Base-by-base conservation (phyloP, 2,888 invertebrate genomes). In the Acrobasis consociella region DNA sequence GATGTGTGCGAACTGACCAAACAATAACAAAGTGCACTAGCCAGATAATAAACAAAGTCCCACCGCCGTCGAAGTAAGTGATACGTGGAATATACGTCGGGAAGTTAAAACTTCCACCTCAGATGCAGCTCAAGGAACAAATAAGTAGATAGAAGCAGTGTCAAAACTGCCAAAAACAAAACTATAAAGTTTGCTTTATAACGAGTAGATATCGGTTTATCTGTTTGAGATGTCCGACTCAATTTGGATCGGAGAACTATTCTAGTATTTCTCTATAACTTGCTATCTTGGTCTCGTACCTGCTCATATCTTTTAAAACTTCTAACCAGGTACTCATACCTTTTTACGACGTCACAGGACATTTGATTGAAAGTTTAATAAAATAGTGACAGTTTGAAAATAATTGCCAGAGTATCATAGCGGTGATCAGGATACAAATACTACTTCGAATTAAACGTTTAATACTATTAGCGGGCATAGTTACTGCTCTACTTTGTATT, bases 101-200 rank as follows among this genome's bases (percentile, higher is more conserved):
- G 71, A 89, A 90, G 87, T 90, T 90, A 88, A 87, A 91, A 91
- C 86, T 89, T 91, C 81, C 82, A 82, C 82, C 81, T 78, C 85
- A 82, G 84, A 86, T 86, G 87, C 87, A 86, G 77, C 80, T 83
- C 80, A 82, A 87, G 83, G 89, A 89, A 90, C 90, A 91, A 91
- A 91, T 91, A 91, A 90, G 87, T 88, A 89, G 89, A 90, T 85
- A 86, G 89, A 87, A 86, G 86, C 84, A 82, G 80, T 86, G 92
- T 92, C 91, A 89, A 86, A 92, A 92, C 91, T 91, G 91, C 87
- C 91, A 92, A 93, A 93, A 93, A 93, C 93, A 93, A 93, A 92
- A 91, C 93, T 90, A 93, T 93, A 93, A 93, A 93, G 87, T 92
- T 91, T 83, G 87, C 82, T 88, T 85, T 85, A 89, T 87, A 89